Conservation (phyloP, 2,797 vertebrate genomes). For the Anguilla marmorata region DNA sequence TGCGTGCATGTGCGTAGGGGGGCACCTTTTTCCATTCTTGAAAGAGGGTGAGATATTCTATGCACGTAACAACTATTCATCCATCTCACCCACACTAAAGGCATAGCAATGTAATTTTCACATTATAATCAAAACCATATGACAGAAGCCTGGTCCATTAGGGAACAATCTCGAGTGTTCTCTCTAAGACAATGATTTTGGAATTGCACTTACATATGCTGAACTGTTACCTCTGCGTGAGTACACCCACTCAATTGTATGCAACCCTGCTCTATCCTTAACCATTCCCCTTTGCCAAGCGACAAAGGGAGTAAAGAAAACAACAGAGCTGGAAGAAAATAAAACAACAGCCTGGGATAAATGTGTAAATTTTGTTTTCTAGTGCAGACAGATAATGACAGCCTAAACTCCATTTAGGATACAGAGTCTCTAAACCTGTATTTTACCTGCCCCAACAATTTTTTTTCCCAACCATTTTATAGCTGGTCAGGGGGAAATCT, state of each 20-base stretch:
- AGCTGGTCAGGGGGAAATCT: conserved; percentile 20
- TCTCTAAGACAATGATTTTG: conserved; percentile 87
- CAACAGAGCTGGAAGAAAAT: conserved; percentile 41
- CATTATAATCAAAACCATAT: conserved; percentile 89
- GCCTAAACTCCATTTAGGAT: conserved; percentile 54
- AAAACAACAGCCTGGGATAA: conserved; percentile 63
- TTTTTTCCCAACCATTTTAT: conserved; percentile 19
- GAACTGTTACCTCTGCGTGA: conserved; percentile 81
- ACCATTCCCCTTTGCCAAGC: conserved; percentile 50
- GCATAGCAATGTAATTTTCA: conserved; percentile 85
- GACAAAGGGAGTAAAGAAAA: conserved; percentile 38
- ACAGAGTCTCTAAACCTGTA: conserved; percentile 49
- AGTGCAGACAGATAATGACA: conserved; percentile 56
- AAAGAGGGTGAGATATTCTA: conserved; percentile 71
- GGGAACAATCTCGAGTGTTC: conserved; percentile 87
- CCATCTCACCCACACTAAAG: conserved; percentile 82
- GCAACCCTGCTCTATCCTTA: conserved; percentile 59
- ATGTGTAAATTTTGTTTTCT: conserved; percentile 62
- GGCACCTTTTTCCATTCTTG: conserved; percentile 62
- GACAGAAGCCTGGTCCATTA: conserved; percentile 86
- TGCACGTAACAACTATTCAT: conserved; percentile 84
- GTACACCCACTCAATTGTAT: conserved; percentile 77
- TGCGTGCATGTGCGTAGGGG: conserved; percentile 24
- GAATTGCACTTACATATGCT: conserved; percentile 87
- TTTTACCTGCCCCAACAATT: conserved; percentile 46